phyloP scores from a whole-genome alignment of 2,797 vertebrate genomes.

The Todus mexicanus region DNA sequence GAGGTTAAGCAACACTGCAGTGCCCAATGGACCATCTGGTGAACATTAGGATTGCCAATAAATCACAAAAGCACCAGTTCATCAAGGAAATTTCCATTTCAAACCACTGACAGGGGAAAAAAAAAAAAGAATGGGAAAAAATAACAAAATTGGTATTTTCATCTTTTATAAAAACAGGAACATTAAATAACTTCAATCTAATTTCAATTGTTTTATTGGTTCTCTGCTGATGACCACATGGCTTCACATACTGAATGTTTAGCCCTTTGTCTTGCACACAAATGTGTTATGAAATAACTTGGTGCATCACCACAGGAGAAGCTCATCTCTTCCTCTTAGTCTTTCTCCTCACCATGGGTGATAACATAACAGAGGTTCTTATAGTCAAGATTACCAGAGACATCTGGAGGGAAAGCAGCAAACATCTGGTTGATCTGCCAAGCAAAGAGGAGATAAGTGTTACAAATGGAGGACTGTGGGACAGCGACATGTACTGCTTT shows the following conservation, averaged over 20 bases:
- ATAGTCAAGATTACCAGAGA: constrained; percentile 83
- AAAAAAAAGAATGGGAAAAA: constrained; percentile 8
- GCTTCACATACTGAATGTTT: constrained; percentile 11
- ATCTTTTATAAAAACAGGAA: constrained; percentile 25
- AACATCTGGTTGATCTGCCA: constrained; percentile 84
- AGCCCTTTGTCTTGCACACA: constrained; percentile 1
- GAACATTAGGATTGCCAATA: constrained; percentile 68
- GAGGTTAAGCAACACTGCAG: constrained; percentile 39
- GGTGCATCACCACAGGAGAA: neutral
- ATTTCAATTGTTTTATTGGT: constrained; percentile 63
- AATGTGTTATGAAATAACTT: neutral
- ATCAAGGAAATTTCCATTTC: constrained; percentile 66
- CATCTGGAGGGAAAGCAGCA: constrained; percentile 80
- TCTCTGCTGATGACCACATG: neutral
- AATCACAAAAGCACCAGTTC: constrained; percentile 64
- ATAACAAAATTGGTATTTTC: constrained; percentile 42
- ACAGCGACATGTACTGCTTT: neutral
- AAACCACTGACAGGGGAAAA: constrained; percentile 29
- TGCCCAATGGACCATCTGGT: constrained; percentile 63
- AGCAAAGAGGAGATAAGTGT: constrained; percentile 4
- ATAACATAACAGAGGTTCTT: constrained; percentile 85
- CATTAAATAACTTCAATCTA: constrained; percentile 40
- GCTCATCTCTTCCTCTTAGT: constrained; percentile 67
- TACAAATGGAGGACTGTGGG: neutral
- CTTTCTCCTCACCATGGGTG: constrained; percentile 86